Evolutionary conservation across 37 sponge, comb jelly and placozoan genomes (phyloP).

Genomic region (Oopsacas minuta): DNA sequence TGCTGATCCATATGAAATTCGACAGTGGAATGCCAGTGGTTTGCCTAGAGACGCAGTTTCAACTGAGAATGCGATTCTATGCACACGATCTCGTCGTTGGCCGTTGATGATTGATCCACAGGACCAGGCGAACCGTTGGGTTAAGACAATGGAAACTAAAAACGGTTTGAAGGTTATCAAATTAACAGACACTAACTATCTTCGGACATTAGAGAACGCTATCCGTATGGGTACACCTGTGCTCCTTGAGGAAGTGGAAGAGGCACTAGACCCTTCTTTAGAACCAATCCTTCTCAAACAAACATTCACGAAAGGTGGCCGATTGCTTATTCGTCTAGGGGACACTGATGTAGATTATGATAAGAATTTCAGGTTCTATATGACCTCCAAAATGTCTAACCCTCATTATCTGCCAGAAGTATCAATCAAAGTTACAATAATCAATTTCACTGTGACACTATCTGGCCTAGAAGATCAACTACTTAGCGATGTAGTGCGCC

Average conservation of each 20-base stretch:
- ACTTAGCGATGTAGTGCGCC: slow-evolving; percentile 89
- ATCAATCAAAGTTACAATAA: slow-evolving; percentile 96
- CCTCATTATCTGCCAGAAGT: slow-evolving; percentile 99
- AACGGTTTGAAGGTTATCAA: slow-evolving; percentile 96
- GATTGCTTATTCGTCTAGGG: slow-evolving; percentile 85
- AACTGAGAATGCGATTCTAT: slow-evolving; percentile 94
- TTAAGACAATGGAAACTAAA: slow-evolving; percentile 67
- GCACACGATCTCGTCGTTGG: slow-evolving; percentile 87
- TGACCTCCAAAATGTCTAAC: slow-evolving; percentile 95
- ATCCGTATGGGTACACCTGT: slow-evolving; percentile 94
- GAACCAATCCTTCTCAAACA: slow-evolving; percentile 94
- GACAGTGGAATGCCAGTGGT: slow-evolving; percentile 90
- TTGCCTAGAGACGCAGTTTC: slow-evolving; percentile 84
- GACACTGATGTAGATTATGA: slow-evolving; percentile 98
- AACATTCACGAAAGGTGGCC: slow-evolving; percentile 85
- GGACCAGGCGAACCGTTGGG: slow-evolving; percentile 97
- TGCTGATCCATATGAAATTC: slow-evolving; percentile 85
- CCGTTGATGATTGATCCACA: slow-evolving; percentile 99
- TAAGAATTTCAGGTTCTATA: slow-evolving; percentile 98
- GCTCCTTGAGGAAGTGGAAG: slow-evolving; percentile 91
- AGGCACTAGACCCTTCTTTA: slow-evolving; percentile 87
- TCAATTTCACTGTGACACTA: slow-evolving; percentile 95
- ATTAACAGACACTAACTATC: slow-evolving; percentile 86
- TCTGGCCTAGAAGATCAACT: slow-evolving; percentile 98
- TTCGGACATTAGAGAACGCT: slow-evolving; percentile 95